Evolutionary conservation across 2,797 vertebrate species (phyloP), one percentile per base, ranked within the genome.

Genomic region (Phoebastria nigripes): DNA sequence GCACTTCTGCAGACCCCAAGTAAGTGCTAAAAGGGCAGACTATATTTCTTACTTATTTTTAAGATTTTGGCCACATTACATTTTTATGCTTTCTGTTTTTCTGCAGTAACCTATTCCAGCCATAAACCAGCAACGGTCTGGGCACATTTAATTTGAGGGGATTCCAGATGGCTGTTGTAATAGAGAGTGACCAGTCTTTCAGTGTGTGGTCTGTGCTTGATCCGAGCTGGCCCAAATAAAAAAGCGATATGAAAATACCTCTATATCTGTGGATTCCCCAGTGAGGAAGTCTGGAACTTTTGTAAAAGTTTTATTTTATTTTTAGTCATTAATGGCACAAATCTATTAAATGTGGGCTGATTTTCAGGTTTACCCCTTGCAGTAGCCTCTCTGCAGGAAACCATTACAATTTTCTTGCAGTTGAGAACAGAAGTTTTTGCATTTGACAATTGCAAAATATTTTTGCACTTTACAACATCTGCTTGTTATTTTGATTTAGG

Each of bases 281-380:
- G 13, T 35, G 82, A 90, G 76, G 61, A 95, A 88, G 76, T 90
- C 46, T 88, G 91, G 46, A 83, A 94, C 82, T 95, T 96, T 41
- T 78, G 25, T 65, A 55, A 61, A 87, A 83, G 49, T 91, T 93
- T 88, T 44, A 31, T 61, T 78, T 49, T 87, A 44, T n/a, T 94
- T 94, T 93, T 22, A 83, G 76, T 54, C 11, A 4, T 49, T 59
- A 89, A 56, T 83, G 47, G 9, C 51, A 61, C 19, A 85, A 90
- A 87, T 19, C 61, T 89, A 54, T 91, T 61, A 74, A 82, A 44
- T 54, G 69, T 58, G 56, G 51, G 37, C 31, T 26, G 20, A 1
- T 82, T 94, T 89, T 91, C 11, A 37, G 21, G 9, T 42, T 96
- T 93, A 42, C 18, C 31, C 26, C 25, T 87, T 92, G 76, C 76